Evolutionary conservation across 2,888 invertebrate genomes (phyloP).

Genomic region (Dascillus cervinus): DNA sequence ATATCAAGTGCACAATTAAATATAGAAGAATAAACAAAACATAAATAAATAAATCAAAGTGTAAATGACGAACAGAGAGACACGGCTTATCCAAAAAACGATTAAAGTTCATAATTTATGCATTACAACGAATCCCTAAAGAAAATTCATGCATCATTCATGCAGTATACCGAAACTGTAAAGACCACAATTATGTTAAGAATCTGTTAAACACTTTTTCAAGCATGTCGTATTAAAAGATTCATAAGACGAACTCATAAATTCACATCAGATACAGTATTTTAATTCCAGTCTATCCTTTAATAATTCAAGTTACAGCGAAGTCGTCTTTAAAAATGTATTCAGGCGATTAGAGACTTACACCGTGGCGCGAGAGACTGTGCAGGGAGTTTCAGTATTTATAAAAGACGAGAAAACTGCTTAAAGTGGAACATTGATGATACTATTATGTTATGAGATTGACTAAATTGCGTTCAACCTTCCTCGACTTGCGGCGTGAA

Average conservation of each 20-base stretch:
- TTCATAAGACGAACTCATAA: conserved; percentile 21
- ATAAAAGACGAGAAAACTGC: conserved; percentile 28
- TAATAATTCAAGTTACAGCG: conserved; percentile 28
- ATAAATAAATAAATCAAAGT: too few species aligned
- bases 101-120: conserved; percentile 6
- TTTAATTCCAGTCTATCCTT: conserved; percentile 30
- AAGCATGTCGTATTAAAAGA: conserved; percentile 17
- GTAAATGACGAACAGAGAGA: not conserved
- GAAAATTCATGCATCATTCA: conserved; percentile 21
- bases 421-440: conserved; percentile 30
- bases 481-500: conserved; percentile 13
- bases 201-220: conserved; percentile 24
- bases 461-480: too few species aligned
- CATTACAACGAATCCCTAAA: conserved; percentile 1
- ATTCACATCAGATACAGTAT: conserved; percentile 24
- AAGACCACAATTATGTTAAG: conserved; percentile 24
- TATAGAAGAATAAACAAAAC: too few species aligned
- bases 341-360: conserved; percentile 28
- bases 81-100: conserved; percentile 1
- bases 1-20: too few species aligned
- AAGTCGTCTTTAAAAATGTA: conserved; percentile 30
- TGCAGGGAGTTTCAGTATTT: conserved; percentile 23
- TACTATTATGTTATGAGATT: conserved; percentile 26
- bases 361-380: conserved; percentile 20
- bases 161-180: conserved; percentile 14